A percentile compares a stretch with the other conserved stretches of the same genome.
Evolutionary conservation across 1,140 invertebrate genomes (phyloP).

Genomic region (Leptoteleia sp.): DNA sequence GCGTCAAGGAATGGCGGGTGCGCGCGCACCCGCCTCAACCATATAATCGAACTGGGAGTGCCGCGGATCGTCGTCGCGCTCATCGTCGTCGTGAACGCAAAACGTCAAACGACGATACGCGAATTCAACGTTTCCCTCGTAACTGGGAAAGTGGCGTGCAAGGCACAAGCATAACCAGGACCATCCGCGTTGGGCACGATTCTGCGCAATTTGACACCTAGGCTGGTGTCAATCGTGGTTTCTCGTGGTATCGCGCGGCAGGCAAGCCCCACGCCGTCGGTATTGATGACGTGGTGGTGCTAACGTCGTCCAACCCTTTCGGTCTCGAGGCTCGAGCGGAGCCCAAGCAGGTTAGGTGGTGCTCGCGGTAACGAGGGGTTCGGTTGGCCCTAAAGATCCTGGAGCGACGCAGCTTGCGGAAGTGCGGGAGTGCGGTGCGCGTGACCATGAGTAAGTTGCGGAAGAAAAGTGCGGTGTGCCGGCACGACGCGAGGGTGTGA

Average conservation of each 20-base stretch:
- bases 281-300: conserved; percentile 33
- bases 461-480: conserved; percentile 69
- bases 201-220: too few relatives aligned
- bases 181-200: too few relatives aligned
- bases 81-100: conserved; percentile 50
- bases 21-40: conserved; percentile 77
- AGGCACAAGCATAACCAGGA: too few relatives aligned
- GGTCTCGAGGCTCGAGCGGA: not conserved
- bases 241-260: not conserved
- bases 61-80: conserved; percentile 71
- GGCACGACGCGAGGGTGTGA: conserved; percentile 69
- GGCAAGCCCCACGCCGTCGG: not conserved
- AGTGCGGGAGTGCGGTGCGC: conserved; percentile 32
- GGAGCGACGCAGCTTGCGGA: too few relatives aligned
- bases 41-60: conserved; percentile 81
- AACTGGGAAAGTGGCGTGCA: not conserved
- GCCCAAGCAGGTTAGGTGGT: too few relatives aligned
- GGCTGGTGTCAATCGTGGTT: not conserved
- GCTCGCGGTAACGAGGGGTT: not conserved
- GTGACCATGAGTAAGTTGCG: conserved; percentile 72
- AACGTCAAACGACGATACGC: conserved; percentile 39
- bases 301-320: not conserved
- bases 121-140: conserved; percentile 21
- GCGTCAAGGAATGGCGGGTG: conserved; percentile 65
- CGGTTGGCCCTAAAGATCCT: conserved; percentile 2